Base-by-base conservation (phyloP, 2,888 invertebrate genomes). In the Belgica antarctica region DNA sequence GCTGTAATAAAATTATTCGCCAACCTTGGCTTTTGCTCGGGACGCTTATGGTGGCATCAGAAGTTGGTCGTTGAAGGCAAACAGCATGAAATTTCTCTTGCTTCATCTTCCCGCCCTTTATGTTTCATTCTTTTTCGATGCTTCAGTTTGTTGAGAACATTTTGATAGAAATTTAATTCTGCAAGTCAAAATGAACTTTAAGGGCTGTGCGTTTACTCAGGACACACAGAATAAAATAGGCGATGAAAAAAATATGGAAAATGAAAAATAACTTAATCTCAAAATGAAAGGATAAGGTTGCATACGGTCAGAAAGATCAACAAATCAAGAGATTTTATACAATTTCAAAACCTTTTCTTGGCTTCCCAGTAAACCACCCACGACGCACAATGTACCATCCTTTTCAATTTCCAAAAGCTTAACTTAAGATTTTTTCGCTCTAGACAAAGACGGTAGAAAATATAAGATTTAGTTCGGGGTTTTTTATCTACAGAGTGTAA, bases 261-360 rank as follows among this genome's bases (percentile, higher is more conserved):
- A n/a, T 34, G 7, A 34, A 34, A 34, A 12, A 8, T 34, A 12
- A 34, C 7, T 34, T 34, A 41, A 41, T 41, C 41, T 15, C 10
- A n/a, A 12, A 41, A 41, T 15, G 41, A 10, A 31, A 31, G 31
- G 31, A 41, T 15, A 2, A 41, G 31, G 10, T 31, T 41, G 41
- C 47, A 47, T 28, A 66, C 28, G 65, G 65, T 66, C 65, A 47
- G 36, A 66, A 47, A 47, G 65, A 41, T 47, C 46, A 66, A 66
- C 46, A 66, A 66, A 66, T 66, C 65, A 66, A 28, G 25, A 25
- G 22, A 12, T 28, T 19, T 66, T 62, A 17, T 22, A 4, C n/a
- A n/a, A n/a, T n/a, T n/a, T n/a, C n/a, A n/a, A n/a, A n/a, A n/a
- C n/a, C 22, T 19, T 52, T 7, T 12, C 22, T 19, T 52, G 34